Evolutionary conservation across 2,113 vertebrate species (phyloP), one percentile per base, ranked within the genome.

Genomic region (Pangasianodon gigas): DNA sequence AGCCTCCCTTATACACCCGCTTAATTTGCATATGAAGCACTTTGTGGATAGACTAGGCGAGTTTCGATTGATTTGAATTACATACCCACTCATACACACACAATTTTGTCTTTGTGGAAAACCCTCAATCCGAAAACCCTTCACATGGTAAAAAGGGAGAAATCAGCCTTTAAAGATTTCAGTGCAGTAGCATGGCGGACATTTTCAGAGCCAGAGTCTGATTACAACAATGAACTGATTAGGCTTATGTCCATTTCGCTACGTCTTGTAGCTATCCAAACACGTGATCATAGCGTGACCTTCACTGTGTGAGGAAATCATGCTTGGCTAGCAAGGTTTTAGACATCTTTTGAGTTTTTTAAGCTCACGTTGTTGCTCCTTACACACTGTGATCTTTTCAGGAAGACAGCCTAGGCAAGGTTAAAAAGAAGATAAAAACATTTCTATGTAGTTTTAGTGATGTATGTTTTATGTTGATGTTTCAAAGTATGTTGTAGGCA

Each of bases 1-100:
- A 82, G 98, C 96, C 0, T 54, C 96, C 0, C 21, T 97, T 44
- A 96, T 99, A 87, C 98, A 98, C 92, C 97, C 98, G 21, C 95
- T 99, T 51, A 98, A 99, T 93, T 95, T 99, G 48, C 98, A 99
- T 93, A 98, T 98, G 98, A 99, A 99, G 92, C 95, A 97, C 37
- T 98, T 99, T 89, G 94, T 97, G 91, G 97, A 98, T 86, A 97
- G 95, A 88, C 90, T 99, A 90, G 98, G 98, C 98, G 94, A 92
- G 96, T 62, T 79, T 82, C 24, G 6, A 4, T 52, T 16, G n/a
- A 9, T 14, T 48, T 79, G 29, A 14, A 48, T 6, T 26, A 29
- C 21, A 54, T 29, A 46, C 13, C 54, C 26, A 41, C 24, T 84
- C 10, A n/a, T 58, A 5, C 24, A 67, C 3, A 41, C 80, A 82